A percentile compares a stretch with the other conserved stretches of the same genome.
Evolutionary conservation across 2,113 vertebrate species (phyloP).

Genomic region (Phrynosoma platyrhinos): DNA sequence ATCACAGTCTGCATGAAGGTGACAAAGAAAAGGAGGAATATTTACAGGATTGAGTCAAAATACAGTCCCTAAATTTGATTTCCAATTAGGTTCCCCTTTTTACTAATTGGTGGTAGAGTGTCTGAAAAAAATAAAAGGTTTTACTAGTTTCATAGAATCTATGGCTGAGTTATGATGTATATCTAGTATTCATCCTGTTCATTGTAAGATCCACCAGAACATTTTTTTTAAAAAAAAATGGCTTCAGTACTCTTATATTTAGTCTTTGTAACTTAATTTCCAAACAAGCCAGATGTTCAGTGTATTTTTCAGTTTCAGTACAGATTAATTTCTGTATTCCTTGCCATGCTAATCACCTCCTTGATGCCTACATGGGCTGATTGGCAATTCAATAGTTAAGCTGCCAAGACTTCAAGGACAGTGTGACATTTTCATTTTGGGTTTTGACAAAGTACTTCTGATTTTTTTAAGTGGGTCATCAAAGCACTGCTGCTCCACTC

Average conservation of each 20-base stretch:
- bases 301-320: constrained; percentile 55
- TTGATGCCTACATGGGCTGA: constrained; percentile 49
- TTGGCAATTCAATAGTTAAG: constrained; percentile 21
- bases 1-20: neutral
- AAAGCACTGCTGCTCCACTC: constrained; percentile 47
- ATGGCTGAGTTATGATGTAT: neutral
- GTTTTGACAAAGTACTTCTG: constrained; percentile 39
- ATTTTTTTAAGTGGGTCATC: constrained; percentile 45
- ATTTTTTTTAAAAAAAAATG: neutral
- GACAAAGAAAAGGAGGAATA: neutral
- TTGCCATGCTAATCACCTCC: constrained; percentile 46
- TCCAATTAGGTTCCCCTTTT: neutral
- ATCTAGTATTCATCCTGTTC: neutral
- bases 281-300: constrained; percentile 35
- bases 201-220: constrained; percentile 17
- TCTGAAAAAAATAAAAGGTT: neutral
- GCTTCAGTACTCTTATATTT: constrained; percentile 47
- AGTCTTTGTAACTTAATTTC: constrained; percentile 42
- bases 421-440: constrained; percentile 45
- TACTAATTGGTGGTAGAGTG: neutral
- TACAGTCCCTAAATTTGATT: neutral
- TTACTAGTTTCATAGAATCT: neutral
- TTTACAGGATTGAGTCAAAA: neutral
- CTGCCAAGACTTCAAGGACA: constrained; percentile 35
- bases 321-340: constrained; percentile 54